These are phyloP conservation scores for Sphaerodactylus townsendi DNA, from an alignment of 2,113 vertebrate species.

Conservation along the genomic window DNA sequence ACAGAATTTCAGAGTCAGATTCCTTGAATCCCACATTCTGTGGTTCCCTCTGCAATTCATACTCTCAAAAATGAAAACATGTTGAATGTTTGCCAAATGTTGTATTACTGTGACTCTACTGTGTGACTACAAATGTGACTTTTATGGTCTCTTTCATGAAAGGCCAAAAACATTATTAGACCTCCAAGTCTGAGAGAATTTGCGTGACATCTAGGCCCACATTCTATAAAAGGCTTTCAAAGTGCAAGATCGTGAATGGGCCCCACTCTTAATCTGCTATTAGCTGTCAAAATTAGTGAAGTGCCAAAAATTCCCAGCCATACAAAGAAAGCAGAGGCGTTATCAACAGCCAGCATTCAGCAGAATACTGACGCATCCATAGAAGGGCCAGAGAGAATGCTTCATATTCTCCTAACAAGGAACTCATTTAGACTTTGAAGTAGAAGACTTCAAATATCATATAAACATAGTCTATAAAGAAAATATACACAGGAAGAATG, in stretches of 20 bases:
- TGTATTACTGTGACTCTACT: constrained; percentile 16
- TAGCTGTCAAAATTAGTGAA: constrained; percentile 63
- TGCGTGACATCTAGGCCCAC: constrained; percentile 63
- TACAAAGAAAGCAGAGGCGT: constrained; percentile 51
- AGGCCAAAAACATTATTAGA: constrained; percentile 65
- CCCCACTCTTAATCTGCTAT: constrained; percentile 65
- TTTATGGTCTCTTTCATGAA: constrained; percentile 50
- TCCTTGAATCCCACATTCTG: accelerated
- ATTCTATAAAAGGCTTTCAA: constrained; percentile 65
- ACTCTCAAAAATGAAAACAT: not conserved
- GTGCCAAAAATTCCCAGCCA: constrained; percentile 61
- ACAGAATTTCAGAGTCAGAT: not conserved
- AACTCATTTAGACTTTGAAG: constrained; percentile 73
- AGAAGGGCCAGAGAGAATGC: constrained; percentile 71
- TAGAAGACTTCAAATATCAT: constrained; percentile 69
- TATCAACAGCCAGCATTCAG: constrained; percentile 76
- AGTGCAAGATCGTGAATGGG: constrained; percentile 68
- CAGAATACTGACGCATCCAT: constrained; percentile 73
- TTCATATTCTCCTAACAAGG: constrained; percentile 71
- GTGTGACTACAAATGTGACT: constrained; percentile 10
- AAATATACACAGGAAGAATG: constrained; percentile 54
- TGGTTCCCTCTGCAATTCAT: constrained; percentile 14
- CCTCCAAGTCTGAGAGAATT: constrained; percentile 49
- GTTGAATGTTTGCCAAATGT: not conserved
- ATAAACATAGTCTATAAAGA: constrained; percentile 70